Base-by-base conservation (phyloP, 1,140 invertebrate genomes). In the Drosophila tani region DNA sequence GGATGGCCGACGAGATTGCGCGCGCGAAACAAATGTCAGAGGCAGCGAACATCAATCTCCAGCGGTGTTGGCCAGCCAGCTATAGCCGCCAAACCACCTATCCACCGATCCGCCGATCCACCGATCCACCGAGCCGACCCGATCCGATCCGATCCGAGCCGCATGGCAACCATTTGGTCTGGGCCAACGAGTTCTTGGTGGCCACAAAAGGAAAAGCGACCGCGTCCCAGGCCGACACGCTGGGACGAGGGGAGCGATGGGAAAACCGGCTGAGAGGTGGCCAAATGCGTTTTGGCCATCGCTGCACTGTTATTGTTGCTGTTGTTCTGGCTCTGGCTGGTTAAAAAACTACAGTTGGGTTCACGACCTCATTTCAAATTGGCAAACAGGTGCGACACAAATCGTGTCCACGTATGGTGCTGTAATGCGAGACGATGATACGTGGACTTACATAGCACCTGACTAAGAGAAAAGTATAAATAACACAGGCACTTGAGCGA, bases 1-100 rank as follows among this genome's bases (percentile, higher is more conserved):
- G 32, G 75, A 81, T 47, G 53, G 70, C 67, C 40, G 43, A 51
- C 27, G 67, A 45, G 70, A 77, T 71, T 62, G 67, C 50, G 77
- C 79, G 85, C 85, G 82, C 81, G 81, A 85, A 91, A 90, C 86
- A 91, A 90, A 90, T 90, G 85, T 90, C 86, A 90, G 85, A 91
- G 82, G 79, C 85, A 90, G 75, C 82, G 57, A 90, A 90, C 85
- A 90, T 90, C 85, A 90, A 90, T 90, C 85, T 88, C 85, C 79
- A 85, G 82, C 73, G 59, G 69, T 71, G 66, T 67, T 64, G 79
- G 55, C 75, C 69, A 55, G 60, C 58, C 70, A 59, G 60, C 58
- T 32, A 62, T n/a, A 64, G 51, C 49, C 55, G 57, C 38, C 53
- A 56, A 58, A 27, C 57, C 47, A 41, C 46, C 50, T 75, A 65